Evolutionary conservation across 2,113 vertebrate genomes (phyloP), one percentile per base, ranked within the genome.

Genomic region (Oreocharis arfaki): DNA sequence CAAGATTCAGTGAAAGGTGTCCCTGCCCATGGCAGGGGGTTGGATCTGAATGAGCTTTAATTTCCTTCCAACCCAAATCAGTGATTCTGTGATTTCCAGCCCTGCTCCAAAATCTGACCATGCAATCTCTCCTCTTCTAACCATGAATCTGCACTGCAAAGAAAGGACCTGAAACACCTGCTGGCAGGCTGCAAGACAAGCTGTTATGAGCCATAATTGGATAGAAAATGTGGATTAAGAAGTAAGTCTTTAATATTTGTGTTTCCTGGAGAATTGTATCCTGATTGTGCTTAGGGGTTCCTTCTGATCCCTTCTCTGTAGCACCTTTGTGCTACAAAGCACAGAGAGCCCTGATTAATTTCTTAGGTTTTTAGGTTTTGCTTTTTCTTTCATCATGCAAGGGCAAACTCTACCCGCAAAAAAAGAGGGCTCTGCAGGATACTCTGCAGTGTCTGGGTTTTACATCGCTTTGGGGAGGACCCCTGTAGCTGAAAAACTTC

Each of bases 201-300:
- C 5, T 3, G 3, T n/a, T 57, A 30, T 32, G 17, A 28, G 56
- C 23, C 3, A 1, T 12, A 67, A 46, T 0, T 56, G 44, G 23
- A 19, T 16, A 49, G 53, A 83, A 81, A 75, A 37, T 7, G 13
- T 17, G 53, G 23, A 47, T 21, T 74, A 28, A 91, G 50, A 12
- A 46, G 8, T 28, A 23, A 42, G 30, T 37, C 28, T 22, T 83
- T 78, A 57, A 44, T 64, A 56, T 56, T 35, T 55, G 21, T 42
- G 8, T 49, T 89, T 42, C 26, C 41, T 33, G 21, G 22, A 63
- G 26, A 42, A 26, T 10, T 35, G 7, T 20, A 42, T 32, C 63
- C 61, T 83, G 30, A 16, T 11, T 55, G 41, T 42, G 26, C 26
- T 32, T 49, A 11, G 32, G 41, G 15, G 8, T 61, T 69, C 35